phyloP scores from a whole-genome alignment of 2,888 invertebrate genomes.

The Endotricha flammealis region DNA sequence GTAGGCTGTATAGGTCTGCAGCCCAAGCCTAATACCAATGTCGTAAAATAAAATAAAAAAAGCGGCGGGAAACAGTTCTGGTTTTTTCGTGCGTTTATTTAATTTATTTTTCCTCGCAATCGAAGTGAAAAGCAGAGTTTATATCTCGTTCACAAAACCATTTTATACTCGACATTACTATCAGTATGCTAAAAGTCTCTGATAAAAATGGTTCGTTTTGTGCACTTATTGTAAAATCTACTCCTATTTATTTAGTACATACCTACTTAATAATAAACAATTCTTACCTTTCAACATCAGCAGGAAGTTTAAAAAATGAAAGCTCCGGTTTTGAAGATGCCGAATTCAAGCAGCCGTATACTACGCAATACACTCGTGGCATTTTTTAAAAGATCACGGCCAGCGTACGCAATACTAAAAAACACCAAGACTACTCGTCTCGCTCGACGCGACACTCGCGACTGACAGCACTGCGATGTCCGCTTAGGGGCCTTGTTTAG shows the following conservation, averaged over 20 bases:
- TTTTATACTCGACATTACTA: too few relatives aligned
- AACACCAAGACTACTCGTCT: neutral
- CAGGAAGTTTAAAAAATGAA: conserved; percentile 5
- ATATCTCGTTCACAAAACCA: neutral
- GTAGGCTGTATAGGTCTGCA: too few relatives aligned
- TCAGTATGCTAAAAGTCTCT: too few relatives aligned
- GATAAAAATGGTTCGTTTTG: too few relatives aligned
- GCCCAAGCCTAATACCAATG: too few relatives aligned
- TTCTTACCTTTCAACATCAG: conserved; percentile 10
- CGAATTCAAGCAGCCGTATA: conserved; percentile 8
- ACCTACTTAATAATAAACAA: neutral
- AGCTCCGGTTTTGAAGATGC: conserved; percentile 1
- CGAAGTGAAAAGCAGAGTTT: neutral
- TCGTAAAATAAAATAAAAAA: too few relatives aligned
- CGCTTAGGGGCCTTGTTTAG: too few relatives aligned
- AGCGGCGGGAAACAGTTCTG: too few relatives aligned
- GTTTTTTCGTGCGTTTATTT: too few relatives aligned
- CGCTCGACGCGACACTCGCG: neutral
- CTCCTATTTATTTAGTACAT: neutral
- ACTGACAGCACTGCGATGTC: neutral
- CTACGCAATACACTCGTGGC: neutral
- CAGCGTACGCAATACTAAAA: neutral
- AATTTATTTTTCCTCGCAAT: too few relatives aligned
- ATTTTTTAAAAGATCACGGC: neutral
- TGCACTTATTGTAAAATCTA: too few relatives aligned